A percentile compares a stretch with the other conserved stretches of the same genome.
These are phyloP conservation scores for Pharmacophagus antenor DNA, from an alignment of 2,888 invertebrate genomes.

Conservation along the genomic window DNA sequence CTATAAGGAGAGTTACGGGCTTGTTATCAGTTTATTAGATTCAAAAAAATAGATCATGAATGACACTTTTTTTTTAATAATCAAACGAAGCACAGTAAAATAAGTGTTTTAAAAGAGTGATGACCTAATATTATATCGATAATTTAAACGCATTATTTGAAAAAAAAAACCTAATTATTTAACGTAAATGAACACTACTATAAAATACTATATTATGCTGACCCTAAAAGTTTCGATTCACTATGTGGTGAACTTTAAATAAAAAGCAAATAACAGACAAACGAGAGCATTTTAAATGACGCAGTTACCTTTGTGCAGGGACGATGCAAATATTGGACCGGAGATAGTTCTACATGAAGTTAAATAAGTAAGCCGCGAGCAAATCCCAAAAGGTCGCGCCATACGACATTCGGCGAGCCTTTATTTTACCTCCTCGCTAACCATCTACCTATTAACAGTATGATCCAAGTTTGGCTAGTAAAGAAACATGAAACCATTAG, in stretches of 20 bases:
- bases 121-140: too few species aligned
- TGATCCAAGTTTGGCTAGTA: constrained; percentile 35
- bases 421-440: constrained; percentile 67
- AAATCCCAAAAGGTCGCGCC: constrained; percentile 73
- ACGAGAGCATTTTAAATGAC: constrained; percentile 33
- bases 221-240: neutral
- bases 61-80: too few species aligned
- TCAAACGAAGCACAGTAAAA: too few species aligned
- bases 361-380: constrained; percentile 65
- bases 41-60: too few species aligned
- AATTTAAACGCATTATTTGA: too few species aligned
- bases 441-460: constrained; percentile 48
- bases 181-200: too few species aligned
- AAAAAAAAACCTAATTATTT: too few species aligned
- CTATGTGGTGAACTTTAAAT: constrained; percentile 10
- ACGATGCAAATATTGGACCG: constrained; percentile 68
- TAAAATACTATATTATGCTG: neutral
- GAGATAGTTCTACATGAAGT: constrained; percentile 70
- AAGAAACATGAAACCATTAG: neutral
- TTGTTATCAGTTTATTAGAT: too few species aligned
- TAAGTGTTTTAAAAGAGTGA: too few species aligned
- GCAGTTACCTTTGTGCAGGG: constrained; percentile 38
- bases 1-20: too few species aligned
- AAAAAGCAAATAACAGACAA: constrained; percentile 22
- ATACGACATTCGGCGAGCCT: constrained; percentile 71